Evolutionary conservation across 2,797 vertebrate genomes (phyloP).

Genomic region (Sebastes itinus): DNA sequence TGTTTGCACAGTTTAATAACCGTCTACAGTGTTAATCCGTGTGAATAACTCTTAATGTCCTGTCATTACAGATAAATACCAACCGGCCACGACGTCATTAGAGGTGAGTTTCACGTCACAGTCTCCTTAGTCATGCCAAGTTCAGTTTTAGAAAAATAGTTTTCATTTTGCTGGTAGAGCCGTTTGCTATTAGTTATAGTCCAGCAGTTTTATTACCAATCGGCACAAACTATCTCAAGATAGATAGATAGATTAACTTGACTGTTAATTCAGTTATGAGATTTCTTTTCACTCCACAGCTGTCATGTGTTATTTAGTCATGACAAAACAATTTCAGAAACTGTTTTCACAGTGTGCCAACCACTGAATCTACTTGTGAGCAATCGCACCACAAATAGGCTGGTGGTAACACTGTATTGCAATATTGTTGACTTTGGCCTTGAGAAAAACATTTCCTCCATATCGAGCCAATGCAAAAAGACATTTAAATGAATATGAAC

Average conservation of each 20-base stretch:
- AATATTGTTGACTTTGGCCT: background rate
- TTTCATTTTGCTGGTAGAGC: background rate
- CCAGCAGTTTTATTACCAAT: background rate
- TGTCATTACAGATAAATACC: slow-evolving; percentile 75
- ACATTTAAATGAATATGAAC: background rate
- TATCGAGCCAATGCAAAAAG: background rate
- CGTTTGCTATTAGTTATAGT: background rate
- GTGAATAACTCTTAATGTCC: slow-evolving; percentile 45
- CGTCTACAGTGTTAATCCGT: background rate
- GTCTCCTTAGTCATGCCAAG: background rate
- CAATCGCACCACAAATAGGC: background rate
- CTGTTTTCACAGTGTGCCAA: slow-evolving; percentile 26
- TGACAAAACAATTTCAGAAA: slow-evolving; percentile 13
- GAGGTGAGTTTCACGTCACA: slow-evolving; percentile 72
- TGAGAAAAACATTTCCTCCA: background rate
- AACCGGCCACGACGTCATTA: slow-evolving; percentile 60
- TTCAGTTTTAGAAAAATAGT: background rate
- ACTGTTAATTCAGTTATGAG: background rate
- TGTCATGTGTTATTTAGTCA: background rate
- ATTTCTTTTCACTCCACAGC: background rate
- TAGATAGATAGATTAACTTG: too few species aligned
- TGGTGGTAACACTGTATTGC: slow-evolving; percentile 3
- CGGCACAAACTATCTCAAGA: background rate
- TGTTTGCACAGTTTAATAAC: slow-evolving; percentile 10
- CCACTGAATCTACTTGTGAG: slow-evolving; percentile 9